Evolutionary conservation across 2,797 vertebrate species (phyloP), one percentile per base, ranked within the genome.

Genomic region (Pantherophis alleghaniensis): DNA sequence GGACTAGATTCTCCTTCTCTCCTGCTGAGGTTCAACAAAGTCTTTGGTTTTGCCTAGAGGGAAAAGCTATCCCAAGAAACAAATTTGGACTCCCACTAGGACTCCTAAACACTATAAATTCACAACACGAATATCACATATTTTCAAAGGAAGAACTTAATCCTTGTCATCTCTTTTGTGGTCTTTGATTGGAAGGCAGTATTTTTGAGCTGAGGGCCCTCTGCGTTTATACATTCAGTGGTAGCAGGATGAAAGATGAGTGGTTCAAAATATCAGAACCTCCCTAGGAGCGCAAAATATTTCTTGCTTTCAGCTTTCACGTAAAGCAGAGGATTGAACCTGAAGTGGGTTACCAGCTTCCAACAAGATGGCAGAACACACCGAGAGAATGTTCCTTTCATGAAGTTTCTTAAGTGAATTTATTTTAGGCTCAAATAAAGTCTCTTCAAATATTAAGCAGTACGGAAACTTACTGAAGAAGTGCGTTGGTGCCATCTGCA

Each of bases 401-500:
- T 74, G 63, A 86, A 51, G 37, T 60, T 91, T 26, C 90, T 60
- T 91, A 90, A 90, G 26, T 69, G 51, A 91, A 53, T 16, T 91
- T 86, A 60, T 22, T 28, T 60, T 51, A n/a, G 57, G 24, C 59
- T 60, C 18, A 18, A 47, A 60, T 9, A 11, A 57, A 18, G 7
- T 69, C 28, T 37, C 86, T 69, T 90, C 20, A 32, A 37, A 57
- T 22, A 55, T 57, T n/a, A 61, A 83, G 53, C 37, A 2, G 4
- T 0, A 13, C 4, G 22, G 24, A 61, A 55, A 26, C 3, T 74
- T 57, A 7, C 90, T 89, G 11, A 14, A 32, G 0, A 28, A 7
- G 86, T 92, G 87, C 90, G 55, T 11, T 63, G 51, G 2, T 93
- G 51, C 96, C 97, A 96, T 92, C 97, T 97, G 24, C 94, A 92